phyloP scores from a whole-genome alignment of 2,113 vertebrate genomes.

The Myanophis thanlyinensis region DNA sequence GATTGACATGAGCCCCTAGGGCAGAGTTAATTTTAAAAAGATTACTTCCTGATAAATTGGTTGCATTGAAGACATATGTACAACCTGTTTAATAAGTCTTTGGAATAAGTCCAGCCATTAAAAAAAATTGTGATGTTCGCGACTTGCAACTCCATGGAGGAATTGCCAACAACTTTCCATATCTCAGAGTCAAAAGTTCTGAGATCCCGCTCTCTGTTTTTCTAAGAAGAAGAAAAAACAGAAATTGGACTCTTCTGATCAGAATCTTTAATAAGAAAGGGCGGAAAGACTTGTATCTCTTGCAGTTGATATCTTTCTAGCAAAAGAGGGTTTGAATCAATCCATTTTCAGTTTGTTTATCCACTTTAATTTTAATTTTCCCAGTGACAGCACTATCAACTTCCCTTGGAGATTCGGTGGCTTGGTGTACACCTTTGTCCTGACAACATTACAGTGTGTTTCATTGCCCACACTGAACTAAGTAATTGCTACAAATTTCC shows the following conservation, averaged over 20 bases:
- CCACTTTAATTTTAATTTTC: constrained; percentile 11
- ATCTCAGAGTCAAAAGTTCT: neutral
- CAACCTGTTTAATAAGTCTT: neutral
- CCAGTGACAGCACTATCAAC: neutral
- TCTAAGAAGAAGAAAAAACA: neutral
- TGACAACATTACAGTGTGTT: neutral
- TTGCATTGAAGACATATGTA: neutral
- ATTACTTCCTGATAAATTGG: neutral
- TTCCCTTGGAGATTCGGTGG: neutral
- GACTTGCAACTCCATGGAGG: neutral
- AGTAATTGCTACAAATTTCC: constrained; percentile 10
- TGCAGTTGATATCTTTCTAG: neutral
- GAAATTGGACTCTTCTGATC: neutral
- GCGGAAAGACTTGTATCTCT: neutral
- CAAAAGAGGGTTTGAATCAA: neutral
- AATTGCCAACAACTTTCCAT: neutral
- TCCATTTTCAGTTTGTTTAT: constrained; percentile 10
- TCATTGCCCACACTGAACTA: neutral
- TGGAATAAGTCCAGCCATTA: neutral
- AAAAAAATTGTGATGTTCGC: neutral
- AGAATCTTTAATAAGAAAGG: neutral
- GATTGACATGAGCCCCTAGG: neutral
- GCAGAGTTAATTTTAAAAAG: neutral
- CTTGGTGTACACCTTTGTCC: neutral
- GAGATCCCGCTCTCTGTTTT: neutral